Base-by-base conservation (phyloP, 2,113 vertebrate species). In the Erythrocercus mccallii region DNA sequence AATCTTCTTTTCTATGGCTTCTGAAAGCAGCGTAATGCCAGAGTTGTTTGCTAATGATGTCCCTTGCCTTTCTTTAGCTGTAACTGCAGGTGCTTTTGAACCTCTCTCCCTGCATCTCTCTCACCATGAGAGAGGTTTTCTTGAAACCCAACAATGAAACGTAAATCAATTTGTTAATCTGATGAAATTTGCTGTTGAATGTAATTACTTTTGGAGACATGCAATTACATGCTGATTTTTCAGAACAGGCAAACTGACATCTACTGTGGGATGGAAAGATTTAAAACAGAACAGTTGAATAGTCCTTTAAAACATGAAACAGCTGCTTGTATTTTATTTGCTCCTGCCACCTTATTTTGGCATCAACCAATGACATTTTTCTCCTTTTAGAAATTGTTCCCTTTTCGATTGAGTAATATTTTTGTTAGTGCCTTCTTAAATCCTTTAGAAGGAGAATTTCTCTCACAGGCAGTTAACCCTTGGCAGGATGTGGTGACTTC, bases 131-230 rank as follows among this genome's bases (percentile, higher is more conserved):
- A 62, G 65, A 40, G 57, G 37, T 45, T 83, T 30, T 62, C 71
- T 40, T 48, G 14, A 58, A 81, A 62, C 30, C 4, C 6, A 86
- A 57, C 81, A 62, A 87, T 35, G 90, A 77, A 54, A 88, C 12
- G 4, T 89, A 91, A 94, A 97, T 96, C 90, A 90, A 27, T 96
- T 96, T 95, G 94, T 96, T 96, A 93, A 95, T 96, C 93, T 95
- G 90, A 78, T 92, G 87, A 71, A 84, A 91, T 95, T 88, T 95
- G 92, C 95, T 66, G 81, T 87, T 91, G 92, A 79, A 68, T 87
- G 92, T 96, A 94, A 97, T 96, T 92, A 92, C 90, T 96, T 95
- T 73, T 87, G 90, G 87, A 94, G 96, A 74, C 82, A 35, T 79
- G 91, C 93, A 95, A 83, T 96, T 94, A 87, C 83, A 73, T 40